Percentiles rank a stretch among this genome's conserved stretches.
phyloP scores from a whole-genome alignment of 2,113 vertebrate species.

The Petrocephalus microphthalmus region DNA sequence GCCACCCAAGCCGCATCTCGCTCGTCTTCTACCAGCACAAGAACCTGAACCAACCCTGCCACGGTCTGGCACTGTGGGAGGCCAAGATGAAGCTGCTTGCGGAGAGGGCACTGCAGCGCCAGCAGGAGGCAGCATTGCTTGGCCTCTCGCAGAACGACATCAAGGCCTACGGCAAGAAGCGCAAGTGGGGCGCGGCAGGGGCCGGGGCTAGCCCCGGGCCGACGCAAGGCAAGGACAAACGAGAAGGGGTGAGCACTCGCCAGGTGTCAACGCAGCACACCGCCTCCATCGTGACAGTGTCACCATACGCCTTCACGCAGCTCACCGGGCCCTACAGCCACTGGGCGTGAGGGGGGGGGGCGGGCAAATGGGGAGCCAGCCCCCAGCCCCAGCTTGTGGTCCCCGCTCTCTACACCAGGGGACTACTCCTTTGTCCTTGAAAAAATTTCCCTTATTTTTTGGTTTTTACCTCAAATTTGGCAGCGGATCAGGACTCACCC shows the following conservation, averaged over 20 bases:
- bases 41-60: constrained; percentile 94
- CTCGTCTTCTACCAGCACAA: constrained; percentile 99
- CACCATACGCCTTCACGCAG: constrained; percentile 92
- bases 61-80: constrained; percentile 92
- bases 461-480: constrained; percentile 76
- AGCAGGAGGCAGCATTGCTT: constrained; percentile 84
- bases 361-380: constrained; percentile 20
- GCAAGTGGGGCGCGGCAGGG: constrained; percentile 76
- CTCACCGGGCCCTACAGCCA: constrained; percentile 95
- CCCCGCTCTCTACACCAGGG: not conserved
- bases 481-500: constrained; percentile 58
- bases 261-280: constrained; percentile 78
- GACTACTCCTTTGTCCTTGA: constrained; percentile 4
- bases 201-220: constrained; percentile 65
- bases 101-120: constrained; percentile 74
- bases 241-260: constrained; percentile 70
- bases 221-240: constrained; percentile 62
- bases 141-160: constrained; percentile 82
- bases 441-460: constrained; percentile 47
- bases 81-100: constrained; percentile 96
- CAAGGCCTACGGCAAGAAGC: constrained; percentile 85
- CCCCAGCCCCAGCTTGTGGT: constrained; percentile 11
- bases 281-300: constrained; percentile 84
- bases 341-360: constrained; percentile 71
- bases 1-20: constrained; percentile 93